phyloP scores from a whole-genome alignment of 2,888 invertebrate species.

The Agriopis aurantiaria region DNA sequence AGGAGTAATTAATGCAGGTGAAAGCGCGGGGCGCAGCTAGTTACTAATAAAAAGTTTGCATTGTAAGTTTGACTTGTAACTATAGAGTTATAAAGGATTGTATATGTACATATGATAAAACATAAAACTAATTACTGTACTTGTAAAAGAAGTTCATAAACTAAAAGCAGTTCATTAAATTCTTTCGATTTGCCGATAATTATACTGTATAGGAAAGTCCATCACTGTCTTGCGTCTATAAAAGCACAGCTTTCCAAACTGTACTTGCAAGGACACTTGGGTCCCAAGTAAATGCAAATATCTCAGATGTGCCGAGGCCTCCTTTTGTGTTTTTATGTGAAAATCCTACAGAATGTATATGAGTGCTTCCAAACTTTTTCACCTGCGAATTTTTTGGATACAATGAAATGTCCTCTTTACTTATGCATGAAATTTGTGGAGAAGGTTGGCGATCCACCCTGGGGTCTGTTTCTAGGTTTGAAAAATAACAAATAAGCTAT shows the following conservation, averaged over 20 bases:
- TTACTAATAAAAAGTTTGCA: too few species aligned
- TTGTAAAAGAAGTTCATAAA: too few species aligned
- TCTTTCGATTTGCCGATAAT: not conserved
- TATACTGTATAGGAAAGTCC: not conserved
- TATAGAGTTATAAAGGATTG: too few species aligned
- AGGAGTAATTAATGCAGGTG: too few species aligned
- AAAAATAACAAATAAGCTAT: not conserved
- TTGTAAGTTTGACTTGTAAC: too few species aligned
- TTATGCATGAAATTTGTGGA: conserved; percentile 22
- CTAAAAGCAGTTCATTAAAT: not conserved
- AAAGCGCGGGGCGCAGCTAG: too few species aligned
- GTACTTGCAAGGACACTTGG: conserved; percentile 11
- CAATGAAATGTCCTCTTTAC: conserved; percentile 20
- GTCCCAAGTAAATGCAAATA: conserved; percentile 32
- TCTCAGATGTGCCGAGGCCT: conserved; percentile 11
- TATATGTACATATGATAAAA: too few species aligned
- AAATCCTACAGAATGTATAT: conserved; percentile 15
- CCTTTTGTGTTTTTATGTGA: conserved; percentile 27
- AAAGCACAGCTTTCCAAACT: conserved; percentile 17
- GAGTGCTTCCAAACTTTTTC: conserved; percentile 17
- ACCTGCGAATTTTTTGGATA: conserved; percentile 21
- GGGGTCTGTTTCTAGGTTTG: conserved; percentile 11
- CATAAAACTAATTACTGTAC: too few species aligned
- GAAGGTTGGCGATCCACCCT: conserved; percentile 11
- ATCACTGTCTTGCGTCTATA: conserved; percentile 9